Evolutionary conservation across 2,113 vertebrate species (phyloP).

Genomic region (Leucopternis melanops): DNA sequence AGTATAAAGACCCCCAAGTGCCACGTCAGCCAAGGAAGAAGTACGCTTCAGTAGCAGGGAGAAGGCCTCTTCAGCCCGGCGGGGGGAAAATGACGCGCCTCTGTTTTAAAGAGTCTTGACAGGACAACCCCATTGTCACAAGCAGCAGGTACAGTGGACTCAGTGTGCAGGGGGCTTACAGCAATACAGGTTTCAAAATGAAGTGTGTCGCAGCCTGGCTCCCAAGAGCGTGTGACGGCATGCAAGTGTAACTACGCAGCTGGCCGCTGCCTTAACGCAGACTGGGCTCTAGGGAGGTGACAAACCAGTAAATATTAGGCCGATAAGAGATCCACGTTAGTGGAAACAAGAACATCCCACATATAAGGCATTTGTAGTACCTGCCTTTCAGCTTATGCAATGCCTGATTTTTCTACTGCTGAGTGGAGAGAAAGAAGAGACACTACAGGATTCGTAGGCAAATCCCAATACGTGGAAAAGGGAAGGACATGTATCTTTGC

Average conservation of each 20-base stretch:
- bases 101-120: background rate
- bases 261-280: background rate
- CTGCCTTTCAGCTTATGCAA: background rate
- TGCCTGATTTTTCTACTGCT: background rate
- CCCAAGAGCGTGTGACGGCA: no score
- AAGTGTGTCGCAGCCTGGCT: background rate
- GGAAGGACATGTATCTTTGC: background rate
- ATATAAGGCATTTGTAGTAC: background rate
- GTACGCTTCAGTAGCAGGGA: background rate
- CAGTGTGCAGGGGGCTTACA: background rate
- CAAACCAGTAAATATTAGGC: background rate
- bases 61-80: background rate
- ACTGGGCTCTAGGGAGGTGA: background rate
- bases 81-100: fast-evolving
- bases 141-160: background rate
- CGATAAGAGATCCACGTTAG: background rate
- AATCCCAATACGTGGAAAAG: background rate
- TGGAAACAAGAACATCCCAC: background rate
- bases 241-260: background rate
- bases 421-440: background rate
- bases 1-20: background rate
- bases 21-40: background rate
- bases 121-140: background rate
- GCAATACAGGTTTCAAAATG: background rate
- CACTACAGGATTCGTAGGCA: background rate